A percentile compares a stretch with the other conserved stretches of the same genome.
Conservation (phyloP, 1,140 invertebrate genomes). For the Drosophila nigromelanica region DNA sequence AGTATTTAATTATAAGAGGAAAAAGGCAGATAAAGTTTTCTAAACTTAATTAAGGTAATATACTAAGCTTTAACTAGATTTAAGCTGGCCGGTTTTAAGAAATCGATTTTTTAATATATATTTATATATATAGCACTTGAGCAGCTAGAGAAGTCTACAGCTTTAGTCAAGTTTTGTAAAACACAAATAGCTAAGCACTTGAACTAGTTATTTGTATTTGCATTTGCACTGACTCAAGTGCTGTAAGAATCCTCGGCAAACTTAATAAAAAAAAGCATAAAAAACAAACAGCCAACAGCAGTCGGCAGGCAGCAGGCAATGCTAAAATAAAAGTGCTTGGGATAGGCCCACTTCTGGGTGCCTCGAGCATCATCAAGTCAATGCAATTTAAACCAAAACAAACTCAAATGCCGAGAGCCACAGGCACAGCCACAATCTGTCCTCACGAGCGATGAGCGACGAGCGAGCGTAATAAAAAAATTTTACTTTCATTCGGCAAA, state of each 20-base stretch:
- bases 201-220: slow-evolving; percentile 45
- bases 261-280: neutral
- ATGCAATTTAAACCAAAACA: slow-evolving; percentile 83
- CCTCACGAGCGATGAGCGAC: slow-evolving; percentile 9
- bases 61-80: neutral
- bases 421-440: slow-evolving; percentile 11
- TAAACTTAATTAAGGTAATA: neutral
- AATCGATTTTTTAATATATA: too few relatives aligned
- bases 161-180: slow-evolving; percentile 13
- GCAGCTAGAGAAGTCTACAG: neutral
- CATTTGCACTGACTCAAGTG: slow-evolving; percentile 49
- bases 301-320: slow-evolving; percentile 10
- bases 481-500: slow-evolving; percentile 79
- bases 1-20: slow-evolving; percentile 1
- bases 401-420: slow-evolving; percentile 67
- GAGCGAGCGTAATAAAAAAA: neutral
- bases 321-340: slow-evolving; percentile 68
- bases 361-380: slow-evolving; percentile 59
- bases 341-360: slow-evolving; percentile 71
- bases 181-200: slow-evolving; percentile 30
- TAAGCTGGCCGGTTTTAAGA: too few relatives aligned
- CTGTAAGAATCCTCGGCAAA: slow-evolving; percentile 36
- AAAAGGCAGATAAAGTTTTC: neutral
- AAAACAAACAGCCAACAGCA: neutral
- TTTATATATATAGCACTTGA: too few relatives aligned